Base-by-base conservation (phyloP, 2,113 vertebrate genomes). In the Calidris pygmaea region DNA sequence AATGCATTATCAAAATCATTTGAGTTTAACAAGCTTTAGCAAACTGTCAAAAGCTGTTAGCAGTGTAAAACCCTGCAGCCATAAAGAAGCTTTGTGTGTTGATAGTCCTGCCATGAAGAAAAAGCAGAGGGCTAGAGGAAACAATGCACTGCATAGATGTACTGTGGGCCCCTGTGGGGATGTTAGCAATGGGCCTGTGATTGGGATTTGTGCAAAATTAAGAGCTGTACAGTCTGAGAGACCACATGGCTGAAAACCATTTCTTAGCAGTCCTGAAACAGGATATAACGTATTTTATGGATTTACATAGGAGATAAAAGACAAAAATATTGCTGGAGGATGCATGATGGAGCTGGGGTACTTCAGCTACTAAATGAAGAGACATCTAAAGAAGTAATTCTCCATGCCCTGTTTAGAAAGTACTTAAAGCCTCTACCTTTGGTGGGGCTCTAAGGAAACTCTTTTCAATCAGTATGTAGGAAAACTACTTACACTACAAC, bases 31-130 rank as follows among this genome's bases (percentile, higher is more conserved):
- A 94, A 93, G 45, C 67, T 97, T 59, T 71, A 96, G 88, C 43
- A 87, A 89, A 95, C 41, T 92, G 76, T 95, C 96, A 90, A 85
- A 96, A 97, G 66, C 60, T 93, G 86, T 96, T 96, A 96, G 30
- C 63, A 37, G 24, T 77, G 9, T 65, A 83, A 94, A 83, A 60
- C 63, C 60, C 12, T 71, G 75, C 14, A 94, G 86, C 59, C 8
- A 55, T 85, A 75, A 95, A 93, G 23, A 91, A 79, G 43, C 43
- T 96, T 79, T 58, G 1, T 77, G 9, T 95, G 83, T 95, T 85
- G 84, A 82, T 84, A 93, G 55, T 95, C 83, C 78, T 89, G 60
- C 77, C 50, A 55, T 32, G 70, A 96, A 94, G 34, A 72, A 85
- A 94, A 92, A 89, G 52, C 50, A 45, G 58, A 91, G 45, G 35